A percentile compares a stretch with the other conserved stretches of the same genome.
phyloP scores from a whole-genome alignment of 2,797 vertebrate species.

The Myripristis jacobus region DNA sequence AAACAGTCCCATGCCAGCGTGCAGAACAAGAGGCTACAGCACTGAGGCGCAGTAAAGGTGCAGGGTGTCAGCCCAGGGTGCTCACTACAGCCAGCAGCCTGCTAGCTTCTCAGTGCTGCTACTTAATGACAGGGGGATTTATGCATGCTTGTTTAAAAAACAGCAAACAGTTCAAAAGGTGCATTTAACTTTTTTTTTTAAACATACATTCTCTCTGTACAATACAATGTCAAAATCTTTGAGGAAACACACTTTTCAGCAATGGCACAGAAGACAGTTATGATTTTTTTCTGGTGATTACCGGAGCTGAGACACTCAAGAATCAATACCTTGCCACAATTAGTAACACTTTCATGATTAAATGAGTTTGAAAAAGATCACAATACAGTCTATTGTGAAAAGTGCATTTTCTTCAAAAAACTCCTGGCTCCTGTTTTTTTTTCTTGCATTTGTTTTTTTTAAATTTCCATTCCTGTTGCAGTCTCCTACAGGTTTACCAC shows the following conservation, averaged over 20 bases:
- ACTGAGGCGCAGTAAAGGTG: conserved; percentile 38
- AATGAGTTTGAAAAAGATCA: not conserved
- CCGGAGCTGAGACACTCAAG: too few relatives aligned
- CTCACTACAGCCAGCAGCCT: conserved; percentile 33
- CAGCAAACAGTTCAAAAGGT: conserved; percentile 23
- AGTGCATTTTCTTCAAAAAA: conserved; percentile 42
- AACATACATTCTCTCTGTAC: conserved; percentile 8
- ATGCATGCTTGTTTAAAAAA: conserved; percentile 52
- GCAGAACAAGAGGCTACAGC: conserved; percentile 51
- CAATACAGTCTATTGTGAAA: conserved; percentile 6
- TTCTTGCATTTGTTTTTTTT: too few relatives aligned
- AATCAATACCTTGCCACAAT: not conserved
- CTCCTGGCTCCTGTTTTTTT: not conserved
- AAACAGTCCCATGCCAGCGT: conserved; percentile 61
- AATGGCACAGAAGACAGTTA: not conserved
- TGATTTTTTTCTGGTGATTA: not conserved
- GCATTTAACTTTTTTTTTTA: conserved; percentile 17
- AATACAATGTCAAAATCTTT: conserved; percentile 9
- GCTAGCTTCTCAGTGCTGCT: conserved; percentile 7
- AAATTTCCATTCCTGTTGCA: conserved; percentile 7
- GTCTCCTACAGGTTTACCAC: conserved; percentile 32
- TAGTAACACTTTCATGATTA: not conserved
- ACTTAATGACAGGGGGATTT: conserved; percentile 1
- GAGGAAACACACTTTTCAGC: conserved; percentile 48
- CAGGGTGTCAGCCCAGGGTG: conserved; percentile 14